Evolutionary conservation across 2,113 vertebrate genomes (phyloP).

Genomic region (Rostratula benghalensis): DNA sequence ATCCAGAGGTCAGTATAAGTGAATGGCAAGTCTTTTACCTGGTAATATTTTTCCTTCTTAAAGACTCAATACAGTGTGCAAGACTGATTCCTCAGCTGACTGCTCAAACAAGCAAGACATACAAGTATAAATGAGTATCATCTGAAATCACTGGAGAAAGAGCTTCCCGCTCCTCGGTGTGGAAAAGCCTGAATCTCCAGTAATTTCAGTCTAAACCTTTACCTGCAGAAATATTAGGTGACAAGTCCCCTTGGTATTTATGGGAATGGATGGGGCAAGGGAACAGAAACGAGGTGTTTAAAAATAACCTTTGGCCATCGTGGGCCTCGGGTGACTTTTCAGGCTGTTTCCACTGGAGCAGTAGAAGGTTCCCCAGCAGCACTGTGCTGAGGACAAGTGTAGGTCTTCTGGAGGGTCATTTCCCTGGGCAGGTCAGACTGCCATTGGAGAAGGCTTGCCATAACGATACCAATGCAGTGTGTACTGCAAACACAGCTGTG

Average conservation of each 20-base stretch:
- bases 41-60: neutral
- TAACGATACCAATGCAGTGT: accelerated
- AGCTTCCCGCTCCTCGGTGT: accelerated
- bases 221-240: neutral
- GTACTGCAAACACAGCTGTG: neutral
- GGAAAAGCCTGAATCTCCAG: neutral
- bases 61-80: neutral
- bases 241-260: neutral
- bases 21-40: neutral
- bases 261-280: neutral
- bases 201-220: neutral
- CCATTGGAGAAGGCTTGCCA: accelerated
- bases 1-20: neutral
- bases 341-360: neutral
- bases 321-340: neutral
- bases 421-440: neutral
- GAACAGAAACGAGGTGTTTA: neutral
- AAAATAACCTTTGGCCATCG: neutral
- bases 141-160: neutral
- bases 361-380: neutral
- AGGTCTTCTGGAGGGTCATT: neutral
- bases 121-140: neutral
- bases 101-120: neutral
- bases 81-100: neutral
- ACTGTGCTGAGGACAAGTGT: neutral